Evolutionary conservation across 1,140 invertebrate species (phyloP).

Genomic region (Lerema accius): DNA sequence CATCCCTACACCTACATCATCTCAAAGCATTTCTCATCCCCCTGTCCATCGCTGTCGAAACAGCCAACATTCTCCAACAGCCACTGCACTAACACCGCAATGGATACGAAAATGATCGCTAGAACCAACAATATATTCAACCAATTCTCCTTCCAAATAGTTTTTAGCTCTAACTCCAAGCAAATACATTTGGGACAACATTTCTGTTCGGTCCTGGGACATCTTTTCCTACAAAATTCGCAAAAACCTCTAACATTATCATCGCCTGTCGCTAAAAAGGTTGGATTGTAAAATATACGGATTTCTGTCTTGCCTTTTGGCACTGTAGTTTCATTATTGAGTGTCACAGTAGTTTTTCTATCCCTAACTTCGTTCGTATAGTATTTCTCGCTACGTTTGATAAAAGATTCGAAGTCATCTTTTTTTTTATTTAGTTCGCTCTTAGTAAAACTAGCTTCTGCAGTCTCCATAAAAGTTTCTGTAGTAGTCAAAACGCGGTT

Average conservation of each 20-base stretch:
- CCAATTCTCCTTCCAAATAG: conserved; percentile 70
- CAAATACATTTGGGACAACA: conserved; percentile 68
- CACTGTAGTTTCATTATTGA: conserved; percentile 50
- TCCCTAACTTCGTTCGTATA: conserved; percentile 66
- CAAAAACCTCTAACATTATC: conserved; percentile 56
- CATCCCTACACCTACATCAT: conserved; percentile 48
- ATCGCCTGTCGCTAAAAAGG: conserved; percentile 56
- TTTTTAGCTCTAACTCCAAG: conserved; percentile 58
- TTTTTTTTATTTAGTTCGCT: conserved; percentile 52
- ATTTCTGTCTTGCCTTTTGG: conserved; percentile 73
- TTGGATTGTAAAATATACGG: conserved; percentile 79
- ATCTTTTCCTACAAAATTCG: conserved; percentile 57
- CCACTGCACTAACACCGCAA: conserved; percentile 62
- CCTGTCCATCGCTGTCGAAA: conserved; percentile 33
- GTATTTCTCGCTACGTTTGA: conserved; percentile 77
- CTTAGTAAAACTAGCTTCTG: conserved; percentile 73
- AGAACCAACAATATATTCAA: conserved; percentile 67
- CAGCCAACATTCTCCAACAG: conserved; percentile 55
- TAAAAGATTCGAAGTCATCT: conserved; percentile 74
- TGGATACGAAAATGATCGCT: conserved; percentile 60
- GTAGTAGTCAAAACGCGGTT: conserved; percentile 72
- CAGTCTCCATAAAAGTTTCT: conserved; percentile 63
- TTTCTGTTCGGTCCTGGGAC: conserved; percentile 58
- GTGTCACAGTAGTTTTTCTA: conserved; percentile 51
- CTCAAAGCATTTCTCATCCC: conserved; percentile 54